Conservation (phyloP, 2,113 vertebrate genomes). For the Bothrops jararaca region DNA sequence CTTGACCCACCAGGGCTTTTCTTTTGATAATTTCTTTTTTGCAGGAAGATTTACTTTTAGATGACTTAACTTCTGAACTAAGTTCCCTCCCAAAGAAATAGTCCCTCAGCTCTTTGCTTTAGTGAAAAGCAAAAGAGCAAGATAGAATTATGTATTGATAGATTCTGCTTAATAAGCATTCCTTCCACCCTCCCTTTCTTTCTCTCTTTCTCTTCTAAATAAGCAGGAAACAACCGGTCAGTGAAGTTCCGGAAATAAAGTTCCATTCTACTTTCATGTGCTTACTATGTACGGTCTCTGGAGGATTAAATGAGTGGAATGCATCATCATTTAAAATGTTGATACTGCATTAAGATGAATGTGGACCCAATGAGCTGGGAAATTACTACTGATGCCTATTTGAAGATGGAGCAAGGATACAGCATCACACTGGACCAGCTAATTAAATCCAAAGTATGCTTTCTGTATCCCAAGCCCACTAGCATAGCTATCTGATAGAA, state of each 20-base stretch:
- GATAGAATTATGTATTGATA: constrained; percentile 12
- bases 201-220: constrained; percentile 35
- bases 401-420: not conserved
- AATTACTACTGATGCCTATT: constrained; percentile 55
- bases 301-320: constrained; percentile 71
- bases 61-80: not conserved
- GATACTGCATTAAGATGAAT: constrained; percentile 74
- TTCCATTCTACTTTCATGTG: constrained; percentile 67
- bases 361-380: constrained; percentile 72
- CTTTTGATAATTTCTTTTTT: not conserved
- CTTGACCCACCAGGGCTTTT: not conserved
- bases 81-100: not conserved
- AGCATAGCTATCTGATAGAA: constrained; percentile 41
- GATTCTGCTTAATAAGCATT: not conserved
- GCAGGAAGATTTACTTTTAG: not conserved
- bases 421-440: constrained; percentile 41
- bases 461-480: constrained; percentile 56
- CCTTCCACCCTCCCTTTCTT: not conserved
- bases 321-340: constrained; percentile 72
- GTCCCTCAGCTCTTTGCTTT: not conserved
- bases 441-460: constrained; percentile 40
- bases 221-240: constrained; percentile 60
- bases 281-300: constrained; percentile 62
- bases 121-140: not conserved
- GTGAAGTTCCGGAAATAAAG: constrained; percentile 53